A percentile compares a stretch with the other conserved stretches of the same genome.
phyloP scores from a whole-genome alignment of 2,113 vertebrate species.

The Indicator maculatus region DNA sequence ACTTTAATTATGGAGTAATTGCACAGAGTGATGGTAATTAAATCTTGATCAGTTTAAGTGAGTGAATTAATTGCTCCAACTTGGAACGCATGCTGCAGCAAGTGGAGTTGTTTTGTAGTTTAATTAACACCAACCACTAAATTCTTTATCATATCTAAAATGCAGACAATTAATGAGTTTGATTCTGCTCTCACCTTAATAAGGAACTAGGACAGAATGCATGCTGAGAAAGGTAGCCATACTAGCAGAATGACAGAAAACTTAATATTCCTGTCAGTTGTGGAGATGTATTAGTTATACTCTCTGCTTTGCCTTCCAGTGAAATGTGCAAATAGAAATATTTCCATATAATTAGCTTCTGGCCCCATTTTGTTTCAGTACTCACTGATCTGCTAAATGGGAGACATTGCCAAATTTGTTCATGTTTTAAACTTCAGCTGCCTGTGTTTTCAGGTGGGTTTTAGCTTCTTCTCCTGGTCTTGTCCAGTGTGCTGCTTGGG shows the following conservation, averaged over 20 bases:
- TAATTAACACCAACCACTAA: slow-evolving; percentile 83
- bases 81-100: slow-evolving; percentile 85
- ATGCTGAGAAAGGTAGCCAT: slow-evolving; percentile 71
- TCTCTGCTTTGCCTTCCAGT: slow-evolving; percentile 72
- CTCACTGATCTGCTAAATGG: slow-evolving; percentile 54
- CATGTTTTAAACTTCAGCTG: slow-evolving; percentile 1
- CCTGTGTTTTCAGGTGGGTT: background rate
- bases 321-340: slow-evolving; percentile 78
- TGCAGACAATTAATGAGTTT: slow-evolving; percentile 83
- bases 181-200: slow-evolving; percentile 82
- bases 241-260: slow-evolving; percentile 64
- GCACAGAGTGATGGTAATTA: slow-evolving; percentile 96
- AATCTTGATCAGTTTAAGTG: slow-evolving; percentile 99
- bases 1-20: slow-evolving; percentile 99
- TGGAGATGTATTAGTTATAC: slow-evolving; percentile 52
- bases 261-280: slow-evolving; percentile 77
- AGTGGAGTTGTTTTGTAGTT: slow-evolving; percentile 82
- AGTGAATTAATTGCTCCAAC: slow-evolving; percentile 96
- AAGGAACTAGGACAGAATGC: slow-evolving; percentile 77
- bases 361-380: slow-evolving; percentile 69
- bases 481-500: background rate
- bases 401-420: slow-evolving; percentile 46
- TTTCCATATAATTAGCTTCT: slow-evolving; percentile 79
- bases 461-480: background rate
- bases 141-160: slow-evolving; percentile 84